phyloP scores from a whole-genome alignment of 2,888 invertebrate genomes.

The Xanthorhoe spadicearia region DNA sequence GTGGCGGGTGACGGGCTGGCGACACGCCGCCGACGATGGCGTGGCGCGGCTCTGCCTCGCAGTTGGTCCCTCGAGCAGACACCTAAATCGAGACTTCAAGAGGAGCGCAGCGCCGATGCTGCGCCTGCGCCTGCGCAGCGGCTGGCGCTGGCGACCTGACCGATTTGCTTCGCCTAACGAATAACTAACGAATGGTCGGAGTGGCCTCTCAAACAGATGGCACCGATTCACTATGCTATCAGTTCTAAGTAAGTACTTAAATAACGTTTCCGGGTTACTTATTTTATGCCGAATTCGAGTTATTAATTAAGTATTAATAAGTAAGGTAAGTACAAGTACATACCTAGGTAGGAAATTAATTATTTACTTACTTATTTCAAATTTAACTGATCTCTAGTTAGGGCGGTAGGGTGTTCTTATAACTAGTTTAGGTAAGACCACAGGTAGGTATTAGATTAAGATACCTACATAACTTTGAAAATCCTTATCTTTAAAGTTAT shows the following conservation, averaged over 20 bases:
- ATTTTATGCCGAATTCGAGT: not conserved
- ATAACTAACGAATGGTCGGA: slow-evolving; percentile 31
- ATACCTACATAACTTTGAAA: no score
- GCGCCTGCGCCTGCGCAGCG: slow-evolving; percentile 52
- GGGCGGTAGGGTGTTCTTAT: no score
- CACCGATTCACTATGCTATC: slow-evolving; percentile 47
- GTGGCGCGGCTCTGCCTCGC: slow-evolving; percentile 20
- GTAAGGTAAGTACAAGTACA: no score
- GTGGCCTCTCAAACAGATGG: slow-evolving; percentile 48
- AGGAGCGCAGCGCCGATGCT: slow-evolving; percentile 33
- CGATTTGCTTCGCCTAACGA: slow-evolving; percentile 65
- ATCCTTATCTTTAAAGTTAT: no score
- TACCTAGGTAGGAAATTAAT: no score
- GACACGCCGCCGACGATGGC: no score
- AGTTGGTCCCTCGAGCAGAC: slow-evolving; percentile 58
- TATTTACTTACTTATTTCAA: no score
- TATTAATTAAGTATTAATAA: no score
- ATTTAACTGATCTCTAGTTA: no score
- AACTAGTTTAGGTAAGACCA: no score
- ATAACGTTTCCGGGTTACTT: slow-evolving; percentile 41
- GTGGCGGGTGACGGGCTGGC: slow-evolving; percentile 12
- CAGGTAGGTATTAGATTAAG: no score
- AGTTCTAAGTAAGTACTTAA: no score
- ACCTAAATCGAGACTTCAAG: slow-evolving; percentile 8
- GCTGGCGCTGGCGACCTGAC: slow-evolving; percentile 53